Conservation (phyloP, 2,888 invertebrate genomes). For the Crossocerus cetratus region DNA sequence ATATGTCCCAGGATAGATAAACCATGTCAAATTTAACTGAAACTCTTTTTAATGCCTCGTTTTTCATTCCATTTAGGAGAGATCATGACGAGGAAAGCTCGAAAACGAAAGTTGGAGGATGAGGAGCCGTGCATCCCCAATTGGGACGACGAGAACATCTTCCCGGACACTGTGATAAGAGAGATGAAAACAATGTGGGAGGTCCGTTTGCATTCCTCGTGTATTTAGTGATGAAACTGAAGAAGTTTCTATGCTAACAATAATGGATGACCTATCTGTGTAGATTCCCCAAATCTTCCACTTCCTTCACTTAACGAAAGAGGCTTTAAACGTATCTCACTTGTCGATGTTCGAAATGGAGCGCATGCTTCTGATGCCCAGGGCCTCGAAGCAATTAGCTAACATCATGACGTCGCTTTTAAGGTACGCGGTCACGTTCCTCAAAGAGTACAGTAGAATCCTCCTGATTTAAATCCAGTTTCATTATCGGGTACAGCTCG, state of each 20-base stretch:
- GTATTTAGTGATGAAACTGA: background rate
- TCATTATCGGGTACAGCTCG: slow-evolving; percentile 59
- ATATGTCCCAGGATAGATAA: background rate
- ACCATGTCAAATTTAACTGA: background rate
- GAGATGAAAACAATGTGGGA: slow-evolving; percentile 80
- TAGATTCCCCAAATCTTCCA: slow-evolving; percentile 80
- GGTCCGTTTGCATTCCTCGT: slow-evolving; percentile 67
- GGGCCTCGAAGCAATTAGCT: slow-evolving; percentile 78
- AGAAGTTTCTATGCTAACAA: background rate
- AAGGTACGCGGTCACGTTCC: slow-evolving; percentile 64
- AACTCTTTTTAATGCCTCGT: slow-evolving; percentile 2
- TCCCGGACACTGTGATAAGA: slow-evolving; percentile 71
- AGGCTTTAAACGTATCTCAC: slow-evolving; percentile 78
- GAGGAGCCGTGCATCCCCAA: slow-evolving; percentile 73
- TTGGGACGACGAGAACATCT: slow-evolving; percentile 78
- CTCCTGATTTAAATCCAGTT: background rate
- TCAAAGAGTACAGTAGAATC: background rate
- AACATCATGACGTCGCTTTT: slow-evolving; percentile 80
- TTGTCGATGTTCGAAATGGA: slow-evolving; percentile 81
- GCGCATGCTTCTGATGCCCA: slow-evolving; percentile 79
- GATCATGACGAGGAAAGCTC: slow-evolving; percentile 60
- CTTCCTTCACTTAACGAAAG: slow-evolving; percentile 79
- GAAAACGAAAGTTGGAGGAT: slow-evolving; percentile 75
- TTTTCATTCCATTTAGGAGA: background rate
- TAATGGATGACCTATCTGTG: slow-evolving; percentile 10